phyloP scores from a whole-genome alignment of 1,140 invertebrate species.

The Papilio xuthus region DNA sequence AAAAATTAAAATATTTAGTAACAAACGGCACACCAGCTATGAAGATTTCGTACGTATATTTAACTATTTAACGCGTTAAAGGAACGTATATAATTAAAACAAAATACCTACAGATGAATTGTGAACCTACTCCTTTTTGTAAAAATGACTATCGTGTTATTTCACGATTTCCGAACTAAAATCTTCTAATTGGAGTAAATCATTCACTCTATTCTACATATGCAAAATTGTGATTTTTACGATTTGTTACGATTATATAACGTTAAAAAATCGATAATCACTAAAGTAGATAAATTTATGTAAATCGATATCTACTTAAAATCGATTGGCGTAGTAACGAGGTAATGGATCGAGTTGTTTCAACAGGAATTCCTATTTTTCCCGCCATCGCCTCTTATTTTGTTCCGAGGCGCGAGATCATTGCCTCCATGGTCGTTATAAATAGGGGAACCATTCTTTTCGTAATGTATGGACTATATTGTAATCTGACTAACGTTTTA shows the following conservation, averaged over 20 bases:
- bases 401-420: constrained; percentile 61
- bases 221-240: no score
- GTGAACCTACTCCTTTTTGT: no score
- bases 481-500: not conserved
- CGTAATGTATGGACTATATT: constrained; percentile 44
- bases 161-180: no score
- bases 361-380: constrained; percentile 64
- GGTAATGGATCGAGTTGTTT: constrained; percentile 60
- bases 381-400: constrained; percentile 57
- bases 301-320: constrained; percentile 40
- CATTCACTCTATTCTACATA: no score
- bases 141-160: no score
- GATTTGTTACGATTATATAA: no score
- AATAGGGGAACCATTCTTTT: constrained; percentile 56
- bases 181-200: no score
- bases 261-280: not conserved
- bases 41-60: not conserved
- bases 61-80: not conserved
- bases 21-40: not conserved
- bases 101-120: no score
- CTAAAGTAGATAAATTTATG: constrained; percentile 52
- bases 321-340: constrained; percentile 60
- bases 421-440: constrained; percentile 62
- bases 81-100: not conserved
- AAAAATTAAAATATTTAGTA: not conserved